Conservation (phyloP, 2,113 vertebrate species). For the Halichoeres trimaculatus region DNA sequence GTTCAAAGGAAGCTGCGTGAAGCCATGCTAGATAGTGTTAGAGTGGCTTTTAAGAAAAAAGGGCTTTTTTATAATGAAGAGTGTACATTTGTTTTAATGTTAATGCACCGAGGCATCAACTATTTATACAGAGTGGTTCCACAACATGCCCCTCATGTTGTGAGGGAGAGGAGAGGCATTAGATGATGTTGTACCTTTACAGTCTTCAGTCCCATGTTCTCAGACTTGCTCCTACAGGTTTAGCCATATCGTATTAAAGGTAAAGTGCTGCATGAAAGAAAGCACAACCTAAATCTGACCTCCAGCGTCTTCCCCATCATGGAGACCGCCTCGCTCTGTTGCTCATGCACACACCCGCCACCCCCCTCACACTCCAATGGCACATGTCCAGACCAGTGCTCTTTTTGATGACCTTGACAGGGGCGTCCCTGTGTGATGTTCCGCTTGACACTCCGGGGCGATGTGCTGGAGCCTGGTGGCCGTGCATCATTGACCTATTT, state of each 20-base stretch:
- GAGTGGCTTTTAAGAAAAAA: conserved; percentile 51
- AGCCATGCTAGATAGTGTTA: conserved; percentile 22
- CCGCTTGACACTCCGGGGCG: conserved; percentile 52
- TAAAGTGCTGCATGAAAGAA: not conserved
- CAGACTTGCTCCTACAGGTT: conserved; percentile 6
- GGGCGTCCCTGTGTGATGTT: conserved; percentile 56
- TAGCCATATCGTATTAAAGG: not conserved
- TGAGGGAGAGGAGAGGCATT: conserved; percentile 15
- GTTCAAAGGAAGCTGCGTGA: conserved; percentile 28
- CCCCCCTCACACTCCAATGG: conserved; percentile 36
- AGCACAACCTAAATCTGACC: conserved; percentile 31
- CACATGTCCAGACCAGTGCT: conserved; percentile 53
- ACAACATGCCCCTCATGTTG: conserved; percentile 8
- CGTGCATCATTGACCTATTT: conserved; percentile 73
- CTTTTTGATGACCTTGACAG: conserved; percentile 74
- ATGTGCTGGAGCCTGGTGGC: conserved; percentile 47
- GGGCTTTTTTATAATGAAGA: conserved; percentile 25
- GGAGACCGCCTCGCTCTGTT: conserved; percentile 23
- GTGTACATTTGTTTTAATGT: conserved; percentile 54
- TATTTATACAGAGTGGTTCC: conserved; percentile 51
- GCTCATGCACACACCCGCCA: conserved; percentile 20
- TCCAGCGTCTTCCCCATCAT: conserved; percentile 16
- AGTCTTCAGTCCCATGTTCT: not conserved
- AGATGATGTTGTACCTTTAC: conserved; percentile 19
- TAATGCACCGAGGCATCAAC: conserved; percentile 42